phyloP scores from a whole-genome alignment of 2,113 vertebrate genomes.

The Marmota monax region DNA sequence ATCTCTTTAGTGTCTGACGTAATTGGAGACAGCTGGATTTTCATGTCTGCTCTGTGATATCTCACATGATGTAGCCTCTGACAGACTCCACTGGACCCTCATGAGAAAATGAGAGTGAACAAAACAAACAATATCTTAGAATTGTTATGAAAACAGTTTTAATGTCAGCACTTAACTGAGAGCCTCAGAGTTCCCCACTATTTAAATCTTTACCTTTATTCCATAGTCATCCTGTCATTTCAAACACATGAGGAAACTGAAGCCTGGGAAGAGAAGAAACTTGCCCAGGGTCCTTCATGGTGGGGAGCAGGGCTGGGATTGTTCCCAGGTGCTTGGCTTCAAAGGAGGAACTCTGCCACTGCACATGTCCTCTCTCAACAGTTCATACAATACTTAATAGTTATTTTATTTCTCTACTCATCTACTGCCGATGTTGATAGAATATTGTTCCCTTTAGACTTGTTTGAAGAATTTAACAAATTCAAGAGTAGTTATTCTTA shows the following conservation, averaged over 20 bases:
- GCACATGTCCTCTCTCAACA: background rate
- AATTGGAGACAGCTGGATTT: slow-evolving; percentile 54
- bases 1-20: background rate
- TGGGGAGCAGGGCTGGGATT: background rate
- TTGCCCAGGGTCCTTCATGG: background rate
- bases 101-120: background rate
- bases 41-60: background rate
- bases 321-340: background rate
- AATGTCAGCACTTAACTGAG: background rate
- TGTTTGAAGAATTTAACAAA: slow-evolving; percentile 34
- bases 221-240: background rate
- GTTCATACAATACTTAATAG: background rate
- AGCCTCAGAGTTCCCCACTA: background rate
- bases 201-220: background rate
- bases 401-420: background rate
- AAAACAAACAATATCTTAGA: background rate
- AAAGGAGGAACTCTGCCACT: background rate
- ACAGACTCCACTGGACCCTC: background rate
- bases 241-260: background rate
- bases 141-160: background rate
- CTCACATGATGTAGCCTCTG: background rate
- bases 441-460: slow-evolving; percentile 47
- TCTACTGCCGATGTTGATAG: background rate
- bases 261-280: background rate
- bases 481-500: slow-evolving; percentile 35